phyloP scores from a whole-genome alignment of 35 echinoderm and acorn worm genomes.

The Lytechinus pictus region DNA sequence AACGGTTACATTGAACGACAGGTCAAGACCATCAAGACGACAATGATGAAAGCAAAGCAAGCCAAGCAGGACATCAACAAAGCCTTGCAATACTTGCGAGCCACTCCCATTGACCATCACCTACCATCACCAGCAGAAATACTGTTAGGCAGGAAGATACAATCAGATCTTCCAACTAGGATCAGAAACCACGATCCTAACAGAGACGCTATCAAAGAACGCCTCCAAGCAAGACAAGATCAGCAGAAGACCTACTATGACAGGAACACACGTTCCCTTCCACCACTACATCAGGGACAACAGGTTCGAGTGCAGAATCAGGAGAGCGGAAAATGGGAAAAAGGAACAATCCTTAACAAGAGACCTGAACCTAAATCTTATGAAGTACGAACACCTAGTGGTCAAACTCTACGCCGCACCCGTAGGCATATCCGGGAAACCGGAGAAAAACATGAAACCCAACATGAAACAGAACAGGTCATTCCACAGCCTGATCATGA shows the following conservation, averaged over 20 bases:
- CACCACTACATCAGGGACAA: conserved; percentile 16
- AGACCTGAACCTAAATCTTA: conserved; percentile 54
- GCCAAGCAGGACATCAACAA: too few species aligned
- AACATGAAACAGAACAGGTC: too few species aligned
- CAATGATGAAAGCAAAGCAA: too few species aligned
- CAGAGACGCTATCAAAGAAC: not conserved
- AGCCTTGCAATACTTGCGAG: too few species aligned
- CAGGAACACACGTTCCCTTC: not conserved
- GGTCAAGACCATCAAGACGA: too few species aligned
- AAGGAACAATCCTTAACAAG: not conserved
- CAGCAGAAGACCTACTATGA: conserved; percentile 54
- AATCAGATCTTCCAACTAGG: too few species aligned
- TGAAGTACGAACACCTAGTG: conserved; percentile 3
- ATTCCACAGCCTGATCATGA: too few species aligned
- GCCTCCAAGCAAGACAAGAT: conserved; percentile 42
- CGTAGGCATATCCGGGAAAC: not conserved
- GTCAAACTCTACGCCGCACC: not conserved
- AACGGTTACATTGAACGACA: too few species aligned
- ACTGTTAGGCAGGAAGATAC: too few species aligned
- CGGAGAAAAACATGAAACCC: not conserved
- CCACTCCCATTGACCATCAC: too few species aligned
- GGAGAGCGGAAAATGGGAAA: conserved; percentile 29
- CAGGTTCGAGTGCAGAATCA: conserved; percentile 26
- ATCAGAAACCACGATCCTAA: too few species aligned
- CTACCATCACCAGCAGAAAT: too few species aligned